phyloP scores from a whole-genome alignment of 2,797 vertebrate genomes.

The Tympanoctomys barrerae region DNA sequence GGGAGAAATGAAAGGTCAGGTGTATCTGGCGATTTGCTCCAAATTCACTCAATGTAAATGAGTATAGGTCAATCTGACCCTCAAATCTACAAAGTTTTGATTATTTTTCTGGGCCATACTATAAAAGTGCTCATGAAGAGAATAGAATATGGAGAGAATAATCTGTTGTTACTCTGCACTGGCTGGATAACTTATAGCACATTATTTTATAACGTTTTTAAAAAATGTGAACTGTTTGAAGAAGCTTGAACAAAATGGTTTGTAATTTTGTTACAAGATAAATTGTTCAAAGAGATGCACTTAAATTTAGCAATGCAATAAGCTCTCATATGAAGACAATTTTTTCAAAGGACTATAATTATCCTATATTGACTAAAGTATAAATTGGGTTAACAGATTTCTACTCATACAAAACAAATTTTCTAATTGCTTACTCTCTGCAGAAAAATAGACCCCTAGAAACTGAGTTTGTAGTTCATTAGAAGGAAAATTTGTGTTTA shows the following conservation, averaged over 20 bases:
- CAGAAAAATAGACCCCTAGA: neutral
- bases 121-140: neutral
- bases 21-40: neutral
- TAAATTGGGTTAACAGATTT: constrained; percentile 31
- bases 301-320: neutral
- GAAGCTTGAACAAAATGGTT: neutral
- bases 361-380: neutral
- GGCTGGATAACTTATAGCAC: neutral
- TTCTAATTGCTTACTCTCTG: constrained; percentile 6
- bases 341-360: neutral
- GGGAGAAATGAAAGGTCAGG: neutral
- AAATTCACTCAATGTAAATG: neutral
- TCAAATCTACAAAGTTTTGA: neutral
- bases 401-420: constrained; percentile 18
- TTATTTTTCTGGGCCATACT: neutral
- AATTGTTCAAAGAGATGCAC: neutral
- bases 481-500: constrained; percentile 26
- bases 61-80: neutral
- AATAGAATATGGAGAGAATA: neutral
- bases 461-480: neutral
- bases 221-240: constrained; percentile 29
- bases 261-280: constrained; percentile 8
- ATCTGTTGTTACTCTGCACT: neutral
- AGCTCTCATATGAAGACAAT: neutral
- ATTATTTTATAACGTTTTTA: constrained; percentile 15